Evolutionary conservation across 92 coral and sea anemone species (phyloP), one percentile per base, ranked within the genome.

Genomic region (Pocillopora meandrina): DNA sequence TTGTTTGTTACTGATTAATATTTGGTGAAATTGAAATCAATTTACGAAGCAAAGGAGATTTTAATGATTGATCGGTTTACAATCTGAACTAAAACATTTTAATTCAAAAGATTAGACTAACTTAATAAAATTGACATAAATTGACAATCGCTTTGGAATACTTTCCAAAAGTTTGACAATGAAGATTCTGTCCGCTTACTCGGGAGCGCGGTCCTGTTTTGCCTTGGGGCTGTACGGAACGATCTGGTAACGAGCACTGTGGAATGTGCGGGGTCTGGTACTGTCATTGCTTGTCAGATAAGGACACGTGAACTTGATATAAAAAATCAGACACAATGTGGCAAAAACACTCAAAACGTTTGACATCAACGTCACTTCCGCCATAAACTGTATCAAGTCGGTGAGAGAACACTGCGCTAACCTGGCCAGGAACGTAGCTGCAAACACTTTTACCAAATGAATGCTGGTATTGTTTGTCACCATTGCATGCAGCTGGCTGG

Each of bases 171-270:
- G 11, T 64, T 64, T 64, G 20, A 4, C 19, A 64, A 9, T 64
- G 69, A 15, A 42, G 56, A 49, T 7, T 16, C 59, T 18, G n/a
- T 9, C 26, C 10, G 9, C 17, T 21, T 18, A 15, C 3, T 20
- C 42, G 57, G 62, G 23, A 33, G 33, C 21, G 56, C 42, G 31
- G 16, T 31, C n/a, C 52, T 34, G 26, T 76, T 26, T 78, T 9
- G 36, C 61, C 55, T 63, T 63, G 71, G n/a, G 47, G 21, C 2
- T 63, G 82, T 78, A 78, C 58, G 82, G 72, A 36, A 63, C 82
- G 72, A 78, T 78, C 82, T 78, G 21, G 49, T 78, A 78, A n/a
- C 82, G 82, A 14, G 47, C 23, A 63, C 82, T 78, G 72, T 78
- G 82, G 61, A 78, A 78, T n/a, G 82, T 78, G 58, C 82, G 59